These are phyloP conservation scores for Ophiodon elongatus DNA, from an alignment of 2,113 vertebrate species.

Conservation along the genomic window DNA sequence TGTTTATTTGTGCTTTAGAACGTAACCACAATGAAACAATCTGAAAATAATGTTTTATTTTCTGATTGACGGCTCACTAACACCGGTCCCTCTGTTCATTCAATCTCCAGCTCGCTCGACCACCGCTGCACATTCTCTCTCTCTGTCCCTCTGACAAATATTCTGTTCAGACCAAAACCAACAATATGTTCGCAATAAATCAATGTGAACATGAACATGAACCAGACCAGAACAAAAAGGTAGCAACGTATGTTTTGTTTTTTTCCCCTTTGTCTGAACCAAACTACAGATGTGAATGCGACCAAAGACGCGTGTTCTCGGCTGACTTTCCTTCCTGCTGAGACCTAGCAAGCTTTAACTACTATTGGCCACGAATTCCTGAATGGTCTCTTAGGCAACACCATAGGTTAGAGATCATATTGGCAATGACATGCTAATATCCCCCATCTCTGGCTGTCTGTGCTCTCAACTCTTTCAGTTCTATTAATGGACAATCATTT, in stretches of 20 bases:
- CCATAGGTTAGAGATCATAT: slow-evolving; percentile 21
- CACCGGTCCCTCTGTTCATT: background rate
- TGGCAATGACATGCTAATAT: background rate
- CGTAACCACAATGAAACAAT: background rate
- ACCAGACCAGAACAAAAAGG: background rate
- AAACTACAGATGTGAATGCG: background rate
- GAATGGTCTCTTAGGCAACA: background rate
- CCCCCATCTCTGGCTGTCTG: background rate
- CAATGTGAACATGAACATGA: background rate
- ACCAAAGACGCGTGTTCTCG: background rate
- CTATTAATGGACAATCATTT: slow-evolving; percentile 40
- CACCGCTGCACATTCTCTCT: no score
- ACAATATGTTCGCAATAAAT: no score
- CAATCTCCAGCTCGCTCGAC: background rate
- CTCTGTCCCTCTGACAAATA: no score
- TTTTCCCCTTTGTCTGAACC: background rate
- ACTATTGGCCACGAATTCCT: background rate
- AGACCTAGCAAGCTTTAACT: background rate
- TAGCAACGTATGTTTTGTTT: background rate
- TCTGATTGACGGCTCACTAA: background rate
- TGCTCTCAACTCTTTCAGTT: background rate
- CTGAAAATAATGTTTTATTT: background rate
- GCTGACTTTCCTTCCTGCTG: background rate
- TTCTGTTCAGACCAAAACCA: no score
- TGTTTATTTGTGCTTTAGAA: background rate